phyloP scores from a whole-genome alignment of 2,797 vertebrate genomes.

The Cyclopterus lumpus region DNA sequence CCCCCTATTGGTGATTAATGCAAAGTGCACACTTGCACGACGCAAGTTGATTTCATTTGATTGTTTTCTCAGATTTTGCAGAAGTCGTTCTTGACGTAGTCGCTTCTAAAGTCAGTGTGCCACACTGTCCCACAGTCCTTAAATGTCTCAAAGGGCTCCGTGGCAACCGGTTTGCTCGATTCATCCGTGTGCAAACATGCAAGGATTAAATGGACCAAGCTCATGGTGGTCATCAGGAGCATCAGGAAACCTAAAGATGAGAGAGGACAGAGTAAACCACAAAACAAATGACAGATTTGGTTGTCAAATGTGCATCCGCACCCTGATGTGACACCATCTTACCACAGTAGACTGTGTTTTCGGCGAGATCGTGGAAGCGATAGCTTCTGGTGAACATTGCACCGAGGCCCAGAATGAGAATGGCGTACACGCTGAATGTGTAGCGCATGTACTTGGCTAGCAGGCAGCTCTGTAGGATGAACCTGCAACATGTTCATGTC shows the following conservation, averaged over 20 bases:
- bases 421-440: constrained; percentile 78
- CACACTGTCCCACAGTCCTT: constrained; percentile 36
- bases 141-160: neutral
- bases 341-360: constrained; percentile 72
- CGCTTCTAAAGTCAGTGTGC: constrained; percentile 8
- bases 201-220: constrained; percentile 43
- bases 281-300: neutral
- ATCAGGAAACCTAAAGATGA: constrained; percentile 59
- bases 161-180: neutral
- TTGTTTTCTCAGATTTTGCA: constrained; percentile 4
- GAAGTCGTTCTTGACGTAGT: neutral
- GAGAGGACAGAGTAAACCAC: neutral
- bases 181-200: constrained; percentile 37
- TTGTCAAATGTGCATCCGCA: neutral
- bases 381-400: constrained; percentile 76
- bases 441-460: constrained; percentile 77
- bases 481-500: constrained; percentile 61
- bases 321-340: constrained; percentile 21
- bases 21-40: constrained; percentile 16
- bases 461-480: constrained; percentile 77
- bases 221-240: constrained; percentile 67
- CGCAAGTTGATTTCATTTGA: neutral
- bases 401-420: constrained; percentile 76
- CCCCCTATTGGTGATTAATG: constrained; percentile 52
- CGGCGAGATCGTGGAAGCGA: constrained; percentile 27